Evolutionary conservation across 2,797 vertebrate genomes (phyloP), one percentile per base, ranked within the genome.

Genomic region (Sphenopsis melanotis): DNA sequence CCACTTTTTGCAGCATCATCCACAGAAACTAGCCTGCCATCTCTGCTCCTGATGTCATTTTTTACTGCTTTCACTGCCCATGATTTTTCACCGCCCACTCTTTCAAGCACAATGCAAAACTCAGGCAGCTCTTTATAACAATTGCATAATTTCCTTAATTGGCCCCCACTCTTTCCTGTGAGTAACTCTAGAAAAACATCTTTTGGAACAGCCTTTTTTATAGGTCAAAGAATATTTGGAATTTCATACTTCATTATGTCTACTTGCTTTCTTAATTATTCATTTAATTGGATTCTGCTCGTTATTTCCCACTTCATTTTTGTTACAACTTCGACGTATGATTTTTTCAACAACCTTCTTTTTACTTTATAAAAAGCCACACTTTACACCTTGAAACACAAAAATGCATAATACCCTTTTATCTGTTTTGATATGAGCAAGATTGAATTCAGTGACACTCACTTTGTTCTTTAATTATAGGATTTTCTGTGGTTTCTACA

Each of bases 401-500:
- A 36, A 42, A 84, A 41, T 72, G 46, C n/a, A 34, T 80, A 90
- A 76, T 77, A 32, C 16, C 5, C 13, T 93, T 92, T 80, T 37
- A 77, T 90, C 55, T 84, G 5, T 76, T 90, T 83, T 84, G 66
- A 63, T 84, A 90, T 18, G 30, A 70, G 41, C 56, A 82, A 89
- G 56, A 80, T 60, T 83, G 89, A 94, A 89, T 83, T 79, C 50
- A 55, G 24, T 81, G 57, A 41, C 50, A 76, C 19, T 64, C 26
- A 75, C 18, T 76, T 87, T 91, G 29, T 85, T 89, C 63, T 41
- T 53, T 87, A 89, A 83, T 87, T 83, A 53, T 27, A 74, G 11
- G 32, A 47, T 94, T 93, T 53, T 91, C 34, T 65, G 21, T 83
- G 50, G 16, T 74, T 90, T 89, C 39, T 69, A 69, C 90, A 84